Conservation (phyloP, 1,140 invertebrate genomes). For the Homarus americanus region DNA sequence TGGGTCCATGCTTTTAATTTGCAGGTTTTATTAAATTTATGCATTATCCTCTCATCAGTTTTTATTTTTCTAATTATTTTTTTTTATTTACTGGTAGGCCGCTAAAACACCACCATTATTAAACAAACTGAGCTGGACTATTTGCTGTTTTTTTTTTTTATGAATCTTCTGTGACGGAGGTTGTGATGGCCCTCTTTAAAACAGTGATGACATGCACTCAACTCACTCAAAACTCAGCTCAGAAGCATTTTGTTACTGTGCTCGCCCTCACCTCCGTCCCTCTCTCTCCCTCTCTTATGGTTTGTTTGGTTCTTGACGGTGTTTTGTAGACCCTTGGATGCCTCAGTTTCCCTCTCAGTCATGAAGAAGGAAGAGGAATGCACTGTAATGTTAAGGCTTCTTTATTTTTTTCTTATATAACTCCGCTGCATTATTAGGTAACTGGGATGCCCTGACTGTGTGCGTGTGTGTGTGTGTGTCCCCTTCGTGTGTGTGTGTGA, state of each 20-base stretch:
- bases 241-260: too few species aligned
- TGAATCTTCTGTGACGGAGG: too few species aligned
- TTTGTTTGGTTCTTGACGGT: background rate
- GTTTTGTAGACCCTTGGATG: background rate
- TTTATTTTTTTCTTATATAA: background rate
- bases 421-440: background rate
- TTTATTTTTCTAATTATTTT: background rate
- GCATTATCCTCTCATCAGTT: background rate
- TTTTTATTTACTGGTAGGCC: background rate
- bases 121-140: too few species aligned
- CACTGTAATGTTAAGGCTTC: background rate
- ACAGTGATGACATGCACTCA: too few species aligned
- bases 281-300: background rate
- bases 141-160: too few species aligned
- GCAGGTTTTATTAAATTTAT: constrained; percentile 20
- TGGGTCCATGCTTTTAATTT: background rate
- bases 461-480: background rate
- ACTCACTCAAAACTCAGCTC: too few species aligned
- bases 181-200: too few species aligned
- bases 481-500: too few species aligned
- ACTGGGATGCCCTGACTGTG: background rate
- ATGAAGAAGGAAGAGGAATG: background rate
- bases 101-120: too few species aligned
- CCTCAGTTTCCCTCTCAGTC: background rate
- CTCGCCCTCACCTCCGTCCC: too few species aligned